Evolutionary conservation across 2,888 invertebrate genomes (phyloP), one percentile per base, ranked within the genome.

Genomic region (Sialis lutaria): DNA sequence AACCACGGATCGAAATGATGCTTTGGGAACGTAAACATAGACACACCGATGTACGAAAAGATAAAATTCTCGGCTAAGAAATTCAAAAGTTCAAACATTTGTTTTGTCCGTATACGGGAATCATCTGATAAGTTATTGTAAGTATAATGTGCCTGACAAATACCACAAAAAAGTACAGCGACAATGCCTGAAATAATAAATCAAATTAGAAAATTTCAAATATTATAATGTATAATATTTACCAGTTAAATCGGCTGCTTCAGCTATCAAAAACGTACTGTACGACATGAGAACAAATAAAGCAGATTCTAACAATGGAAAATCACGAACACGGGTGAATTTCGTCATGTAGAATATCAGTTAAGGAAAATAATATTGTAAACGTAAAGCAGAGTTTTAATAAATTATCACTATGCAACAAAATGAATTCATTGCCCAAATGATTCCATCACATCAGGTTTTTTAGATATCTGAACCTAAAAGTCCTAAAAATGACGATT

Each of bases 121-220:
- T 91, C 88, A 47, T 78, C 73, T 0, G 92, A 92, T 34, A 95
- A 68, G 67, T 95, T 95, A 68, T 97, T 96, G 69, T 90, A 96
- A 0, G 97, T 98, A 65, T 98, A 98, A 68, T 98, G 97, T 13
- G 97, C 97, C 68, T 98, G 97, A 60, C 93, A 95, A 58, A 98
- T 97, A 32, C 97, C 97, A 67, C 97, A 97, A 67, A 97, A 98
- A 42, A 98, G 64, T 1, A 97, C 95, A 44, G 97, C 90, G 8
- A 98, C 97, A 53, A 97, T 93, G 47, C 90, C 84, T 84, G 64
- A 37, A 63, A 58, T 46, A 48, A 45, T 35, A 3, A 6, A 8
- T 6, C 10, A 8, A 46, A n/a, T 9, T 12, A 47, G 8, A 43
- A 22, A 34, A 32, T 32, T 52, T 41, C 32, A 33, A 46, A 47